Evolutionary conservation across 2,888 invertebrate species (phyloP), one percentile per base, ranked within the genome.

Genomic region (Ceraclea dissimilis): DNA sequence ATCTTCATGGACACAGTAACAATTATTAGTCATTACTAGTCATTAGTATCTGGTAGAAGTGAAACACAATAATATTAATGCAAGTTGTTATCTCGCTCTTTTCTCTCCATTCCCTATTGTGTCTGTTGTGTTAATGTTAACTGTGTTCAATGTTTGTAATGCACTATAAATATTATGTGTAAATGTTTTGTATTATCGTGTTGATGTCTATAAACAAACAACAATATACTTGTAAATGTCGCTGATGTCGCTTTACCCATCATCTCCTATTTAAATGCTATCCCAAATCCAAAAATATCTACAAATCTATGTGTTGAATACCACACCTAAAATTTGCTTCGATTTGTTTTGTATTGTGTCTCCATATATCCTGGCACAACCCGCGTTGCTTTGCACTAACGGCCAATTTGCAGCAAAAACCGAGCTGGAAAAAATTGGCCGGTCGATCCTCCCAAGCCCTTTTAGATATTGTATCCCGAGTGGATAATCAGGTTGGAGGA

Each of bases 341-440:
- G 26, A 43, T 52, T 22, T 52, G n/a, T 54, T 59, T 48, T 17
- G 54, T 46, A 39, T 55, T 61, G 53, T 56, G 19, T 46, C 8
- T 33, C 47, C n/a, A 49, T 58, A 33, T 18, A n/a, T 44, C 21
- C 22, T 56, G 54, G 51, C 51, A 51, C 51, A 20, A 26, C 61
- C 54, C 62, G 52, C 58, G 55, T 59, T 59, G 57, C 60, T 52
- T 59, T 58, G 61, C 59, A 52, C 48, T 55, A 59, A 60, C 66
- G 65, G 64, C 64, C 60, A 39, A n/a, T n/a, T 51, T 18, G 34
- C 63, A 66, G 63, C 71, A 71, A 68, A 70, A 79, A 74, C 79
- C 79, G 62, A 79, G 78, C 67, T 86, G 86, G 86, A 82, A 81
- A 74, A 83, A 81, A 70, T 70, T 84, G 63, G 80, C 82, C 52